Conservation (phyloP, 2,888 invertebrate genomes). For the Sarcophaga carnaria region DNA sequence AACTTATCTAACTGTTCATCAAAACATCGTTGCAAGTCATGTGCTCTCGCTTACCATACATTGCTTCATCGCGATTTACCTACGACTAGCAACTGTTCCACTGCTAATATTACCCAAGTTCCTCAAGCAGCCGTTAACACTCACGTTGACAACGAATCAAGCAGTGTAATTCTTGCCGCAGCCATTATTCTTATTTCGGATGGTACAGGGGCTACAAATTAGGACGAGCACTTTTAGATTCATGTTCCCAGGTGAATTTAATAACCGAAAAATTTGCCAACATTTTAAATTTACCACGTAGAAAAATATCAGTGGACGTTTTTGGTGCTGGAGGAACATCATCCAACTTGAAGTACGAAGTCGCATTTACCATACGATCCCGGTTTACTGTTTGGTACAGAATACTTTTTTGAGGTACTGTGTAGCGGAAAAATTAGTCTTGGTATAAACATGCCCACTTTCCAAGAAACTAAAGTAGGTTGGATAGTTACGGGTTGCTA, state of each 20-base stretch:
- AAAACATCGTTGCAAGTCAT: background rate
- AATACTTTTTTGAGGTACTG: background rate
- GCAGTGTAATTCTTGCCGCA: slow-evolving; percentile 6
- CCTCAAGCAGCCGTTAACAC: background rate
- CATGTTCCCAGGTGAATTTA: background rate
- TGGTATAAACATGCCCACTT: background rate
- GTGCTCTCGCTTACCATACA: background rate
- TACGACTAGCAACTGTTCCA: background rate
- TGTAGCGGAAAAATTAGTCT: background rate
- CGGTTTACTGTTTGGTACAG: background rate
- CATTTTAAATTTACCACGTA: too few relatives aligned
- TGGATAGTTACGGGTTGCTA: too few relatives aligned
- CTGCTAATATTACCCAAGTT: background rate
- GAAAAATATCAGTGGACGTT: too few relatives aligned
- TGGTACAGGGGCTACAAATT: background rate
- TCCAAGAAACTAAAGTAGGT: background rate
- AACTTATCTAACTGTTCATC: too few relatives aligned
- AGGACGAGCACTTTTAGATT: too few relatives aligned
- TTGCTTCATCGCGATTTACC: background rate
- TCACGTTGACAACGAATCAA: slow-evolving; percentile 11
- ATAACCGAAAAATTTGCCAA: background rate
- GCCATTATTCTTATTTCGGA: background rate
- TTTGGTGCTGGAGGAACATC: too few relatives aligned
- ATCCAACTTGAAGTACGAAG: background rate
- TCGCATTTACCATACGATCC: background rate